These are phyloP conservation scores for Sebastes nivosus DNA, from an alignment of 2,797 vertebrate species.

Conservation along the genomic window DNA sequence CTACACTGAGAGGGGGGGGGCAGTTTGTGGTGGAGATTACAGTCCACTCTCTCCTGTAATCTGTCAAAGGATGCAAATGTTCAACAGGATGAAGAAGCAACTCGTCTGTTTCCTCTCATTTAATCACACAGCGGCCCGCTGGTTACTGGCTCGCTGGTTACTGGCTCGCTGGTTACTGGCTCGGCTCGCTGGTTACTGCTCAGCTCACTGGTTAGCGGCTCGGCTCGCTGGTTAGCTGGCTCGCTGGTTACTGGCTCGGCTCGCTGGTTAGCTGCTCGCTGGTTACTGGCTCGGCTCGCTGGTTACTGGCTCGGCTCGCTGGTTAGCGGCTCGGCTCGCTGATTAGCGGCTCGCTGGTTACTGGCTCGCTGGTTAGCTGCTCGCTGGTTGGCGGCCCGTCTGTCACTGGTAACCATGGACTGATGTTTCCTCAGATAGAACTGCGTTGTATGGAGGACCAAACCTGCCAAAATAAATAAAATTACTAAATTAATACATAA, in stretches of 20 bases:
- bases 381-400: background rate
- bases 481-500: too few relatives aligned
- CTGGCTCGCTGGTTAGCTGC: too few relatives aligned
- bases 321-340: background rate
- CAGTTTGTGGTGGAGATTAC: constrained; percentile 45
- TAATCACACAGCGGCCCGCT: background rate
- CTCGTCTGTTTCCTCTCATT: constrained; percentile 3
- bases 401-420: background rate
- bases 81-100: constrained; percentile 16
- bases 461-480: too few relatives aligned
- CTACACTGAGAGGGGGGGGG: background rate
- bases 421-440: background rate
- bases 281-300: too few relatives aligned
- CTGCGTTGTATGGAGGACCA: too few relatives aligned
- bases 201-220: too few relatives aligned
- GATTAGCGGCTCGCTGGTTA: background rate
- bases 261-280: too few relatives aligned
- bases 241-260: background rate
- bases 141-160: background rate
- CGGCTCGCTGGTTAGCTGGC: background rate
- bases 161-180: too few relatives aligned
- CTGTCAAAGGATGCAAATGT: constrained; percentile 49
- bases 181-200: too few relatives aligned
- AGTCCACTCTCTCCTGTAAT: constrained; percentile 24
- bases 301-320: too few relatives aligned